These are phyloP conservation scores for Pitangus sulphuratus DNA, from an alignment of 2,797 vertebrate species.

Conservation along the genomic window DNA sequence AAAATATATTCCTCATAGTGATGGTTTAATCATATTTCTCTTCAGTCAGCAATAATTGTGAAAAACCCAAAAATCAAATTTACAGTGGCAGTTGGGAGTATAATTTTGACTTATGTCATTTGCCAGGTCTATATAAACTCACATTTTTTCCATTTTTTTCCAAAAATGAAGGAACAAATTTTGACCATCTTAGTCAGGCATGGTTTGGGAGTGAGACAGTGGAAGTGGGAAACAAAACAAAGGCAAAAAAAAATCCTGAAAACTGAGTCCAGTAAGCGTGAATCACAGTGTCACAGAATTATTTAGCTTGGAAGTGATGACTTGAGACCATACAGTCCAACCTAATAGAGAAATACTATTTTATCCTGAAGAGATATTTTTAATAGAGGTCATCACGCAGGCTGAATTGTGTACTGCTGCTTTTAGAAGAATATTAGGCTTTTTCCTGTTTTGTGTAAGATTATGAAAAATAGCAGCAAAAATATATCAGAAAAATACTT, in stretches of 20 bases:
- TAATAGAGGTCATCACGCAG: not conserved
- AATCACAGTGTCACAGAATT: not conserved
- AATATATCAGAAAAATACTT: not conserved
- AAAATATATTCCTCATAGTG: not conserved
- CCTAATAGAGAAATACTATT: not conserved
- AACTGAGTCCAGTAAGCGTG: not conserved
- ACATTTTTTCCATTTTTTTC: not conserved
- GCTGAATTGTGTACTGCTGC: not conserved
- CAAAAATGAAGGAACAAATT: not conserved
- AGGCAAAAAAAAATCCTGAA: not conserved
- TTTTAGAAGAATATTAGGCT: not conserved
- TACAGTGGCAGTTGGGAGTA: not conserved
- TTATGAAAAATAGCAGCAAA: not conserved
- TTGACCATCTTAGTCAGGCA: not conserved
- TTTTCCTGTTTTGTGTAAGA: not conserved
- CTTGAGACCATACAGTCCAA: not conserved
- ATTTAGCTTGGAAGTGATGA: not conserved
- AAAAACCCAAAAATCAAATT: not conserved
- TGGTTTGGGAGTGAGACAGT: rapidly evolving
- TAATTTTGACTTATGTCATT: not conserved
- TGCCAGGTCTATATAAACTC: not conserved
- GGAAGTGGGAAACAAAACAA: not conserved
- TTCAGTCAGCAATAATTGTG: not conserved
- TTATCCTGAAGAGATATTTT: not conserved
- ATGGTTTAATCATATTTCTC: not conserved